A percentile compares a stretch with the other conserved stretches of the same genome.
phyloP scores from a whole-genome alignment of 2,797 vertebrate species.

The Poecile montanus region DNA sequence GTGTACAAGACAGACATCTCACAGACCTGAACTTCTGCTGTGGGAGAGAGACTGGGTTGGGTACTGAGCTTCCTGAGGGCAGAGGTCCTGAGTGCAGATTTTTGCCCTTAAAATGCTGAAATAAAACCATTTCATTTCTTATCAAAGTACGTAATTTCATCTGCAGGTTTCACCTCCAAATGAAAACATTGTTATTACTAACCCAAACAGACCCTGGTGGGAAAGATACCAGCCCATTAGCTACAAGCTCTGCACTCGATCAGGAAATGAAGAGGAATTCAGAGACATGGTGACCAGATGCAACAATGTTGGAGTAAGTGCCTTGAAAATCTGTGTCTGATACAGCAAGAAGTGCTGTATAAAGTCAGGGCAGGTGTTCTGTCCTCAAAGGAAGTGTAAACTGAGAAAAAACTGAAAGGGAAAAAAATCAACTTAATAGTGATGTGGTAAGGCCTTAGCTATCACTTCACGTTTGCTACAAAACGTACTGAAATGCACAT shows the following conservation, averaged over 20 bases:
- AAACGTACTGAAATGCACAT: not conserved
- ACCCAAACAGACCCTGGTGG: constrained; percentile 90
- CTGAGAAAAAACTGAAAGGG: not conserved
- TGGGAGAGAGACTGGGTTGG: not conserved
- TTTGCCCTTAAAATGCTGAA: not conserved
- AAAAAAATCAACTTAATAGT: not conserved
- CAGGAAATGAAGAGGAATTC: constrained; percentile 88
- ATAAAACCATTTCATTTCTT: not conserved
- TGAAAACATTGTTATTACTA: constrained; percentile 82
- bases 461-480: rapidly evolving
- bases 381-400: not conserved
- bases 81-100: not conserved
- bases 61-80: not conserved
- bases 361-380: not conserved
- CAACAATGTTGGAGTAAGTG: constrained; percentile 91
- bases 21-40: not conserved
- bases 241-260: constrained; percentile 91
- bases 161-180: constrained; percentile 90
- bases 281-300: constrained; percentile 92
- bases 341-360: not conserved
- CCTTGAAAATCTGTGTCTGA: not conserved
- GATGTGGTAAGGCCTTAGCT: not conserved
- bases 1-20: not conserved
- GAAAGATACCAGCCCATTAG: constrained; percentile 92
- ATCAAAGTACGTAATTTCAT: not conserved